These are phyloP conservation scores for Taphrorychus bicolor DNA, from an alignment of 2,888 invertebrate genomes.

Conservation along the genomic window DNA sequence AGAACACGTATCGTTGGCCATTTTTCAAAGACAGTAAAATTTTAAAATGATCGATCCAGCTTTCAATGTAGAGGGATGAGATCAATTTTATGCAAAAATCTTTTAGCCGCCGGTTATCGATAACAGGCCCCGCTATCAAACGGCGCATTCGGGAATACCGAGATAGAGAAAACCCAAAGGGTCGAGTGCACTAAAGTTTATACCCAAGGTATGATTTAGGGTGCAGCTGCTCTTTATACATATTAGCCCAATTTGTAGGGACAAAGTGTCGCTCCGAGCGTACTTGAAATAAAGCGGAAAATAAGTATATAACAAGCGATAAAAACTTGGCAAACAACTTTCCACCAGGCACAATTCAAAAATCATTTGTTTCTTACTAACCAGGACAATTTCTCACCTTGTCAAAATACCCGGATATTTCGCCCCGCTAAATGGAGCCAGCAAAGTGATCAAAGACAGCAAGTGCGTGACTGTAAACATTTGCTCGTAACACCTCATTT, in stretches of 20 bases:
- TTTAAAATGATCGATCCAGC: slow-evolving; percentile 23
- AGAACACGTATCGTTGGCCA: slow-evolving; percentile 19
- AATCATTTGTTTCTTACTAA: slow-evolving; percentile 15
- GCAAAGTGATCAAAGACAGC: slow-evolving; percentile 36
- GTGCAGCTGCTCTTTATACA: slow-evolving; percentile 4
- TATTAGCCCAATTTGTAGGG: neutral
- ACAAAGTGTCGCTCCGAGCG: neutral
- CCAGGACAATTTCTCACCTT: slow-evolving; percentile 15
- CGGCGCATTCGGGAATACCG: neutral
- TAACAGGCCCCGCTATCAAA: slow-evolving; percentile 14
- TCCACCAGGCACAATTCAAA: neutral
- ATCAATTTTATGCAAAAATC: slow-evolving; percentile 14
- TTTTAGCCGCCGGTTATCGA: slow-evolving; percentile 19
- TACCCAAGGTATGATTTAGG: neutral
- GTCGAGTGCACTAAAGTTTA: neutral
- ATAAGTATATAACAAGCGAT: slow-evolving; percentile 2
- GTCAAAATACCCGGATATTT: slow-evolving; percentile 18
- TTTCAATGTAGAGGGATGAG: slow-evolving; percentile 18
- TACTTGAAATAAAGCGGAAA: neutral
- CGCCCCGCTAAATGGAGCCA: slow-evolving; percentile 18
- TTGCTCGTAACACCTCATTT: slow-evolving; percentile 31
- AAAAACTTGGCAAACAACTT: neutral
- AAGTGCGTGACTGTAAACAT: slow-evolving; percentile 36
- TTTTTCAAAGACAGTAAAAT: slow-evolving; percentile 25
- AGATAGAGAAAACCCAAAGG: slow-evolving; percentile 1